These are phyloP conservation scores for Luperina nickerlii DNA, from an alignment of 2,888 invertebrate species.

Conservation along the genomic window DNA sequence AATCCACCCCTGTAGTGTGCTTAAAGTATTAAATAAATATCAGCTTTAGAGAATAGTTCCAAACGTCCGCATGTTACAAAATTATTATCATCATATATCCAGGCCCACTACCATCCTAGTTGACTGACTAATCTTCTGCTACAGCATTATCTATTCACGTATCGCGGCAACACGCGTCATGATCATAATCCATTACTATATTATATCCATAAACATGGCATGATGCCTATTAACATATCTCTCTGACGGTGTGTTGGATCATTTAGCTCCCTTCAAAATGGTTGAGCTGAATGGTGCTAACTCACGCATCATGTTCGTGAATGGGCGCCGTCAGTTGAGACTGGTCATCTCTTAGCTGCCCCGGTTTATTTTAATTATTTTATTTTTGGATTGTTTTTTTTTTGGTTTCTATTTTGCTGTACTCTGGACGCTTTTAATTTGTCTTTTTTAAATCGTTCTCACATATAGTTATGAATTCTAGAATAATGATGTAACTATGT, in stretches of 20 bases:
- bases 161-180: background rate
- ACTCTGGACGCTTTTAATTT: too few species aligned
- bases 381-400: too few species aligned
- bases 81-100: background rate
- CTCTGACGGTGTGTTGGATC: background rate
- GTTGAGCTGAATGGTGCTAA: background rate
- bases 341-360: background rate
- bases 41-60: background rate
- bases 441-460: too few species aligned
- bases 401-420: too few species aligned
- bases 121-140: background rate
- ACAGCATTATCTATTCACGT: background rate
- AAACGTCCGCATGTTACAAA: background rate
- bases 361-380: too few species aligned
- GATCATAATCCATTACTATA: background rate
- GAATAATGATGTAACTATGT: too few species aligned
- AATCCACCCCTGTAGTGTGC: background rate
- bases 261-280: background rate
- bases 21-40: background rate
- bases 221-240: background rate
- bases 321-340: background rate
- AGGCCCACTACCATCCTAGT: background rate
- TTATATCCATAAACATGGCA: background rate
- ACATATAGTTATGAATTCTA: too few species aligned
- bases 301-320: background rate